A percentile compares a stretch with the other conserved stretches of the same genome.
These are phyloP conservation scores for Macrotrachela quadricornifera DNA, from an alignment of 1,140 invertebrate species.

Conservation along the genomic window DNA sequence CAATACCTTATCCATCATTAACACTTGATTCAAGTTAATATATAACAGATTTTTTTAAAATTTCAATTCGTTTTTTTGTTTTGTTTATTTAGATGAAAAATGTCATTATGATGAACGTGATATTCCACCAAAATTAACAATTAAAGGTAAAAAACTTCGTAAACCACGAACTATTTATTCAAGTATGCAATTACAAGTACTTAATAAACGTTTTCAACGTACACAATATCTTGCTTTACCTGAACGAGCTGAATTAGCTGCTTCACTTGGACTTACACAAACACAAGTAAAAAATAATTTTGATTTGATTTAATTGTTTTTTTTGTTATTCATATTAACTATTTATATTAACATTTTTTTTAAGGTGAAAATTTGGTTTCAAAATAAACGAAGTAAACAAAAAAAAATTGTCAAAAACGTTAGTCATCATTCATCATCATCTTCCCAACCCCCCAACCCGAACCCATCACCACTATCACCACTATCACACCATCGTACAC, in stretches of 20 bases:
- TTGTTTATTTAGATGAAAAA: too few species aligned
- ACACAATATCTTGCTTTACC: conserved; percentile 86
- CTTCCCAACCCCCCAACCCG: too few species aligned
- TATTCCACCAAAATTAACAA: not conserved
- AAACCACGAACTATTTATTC: conserved; percentile 12
- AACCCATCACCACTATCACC: too few species aligned
- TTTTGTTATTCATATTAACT: too few species aligned
- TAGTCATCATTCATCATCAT: too few species aligned
- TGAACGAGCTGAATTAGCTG: conserved; percentile 76
- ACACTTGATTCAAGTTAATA: too few species aligned
- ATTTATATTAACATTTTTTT: too few species aligned
- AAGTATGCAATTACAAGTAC: conserved; percentile 19
- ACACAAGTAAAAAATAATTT: conserved; percentile 50
- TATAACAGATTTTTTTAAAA: too few species aligned
- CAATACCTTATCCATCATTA: too few species aligned
- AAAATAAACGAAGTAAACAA: conserved; percentile 81
- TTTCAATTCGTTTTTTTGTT: too few species aligned
- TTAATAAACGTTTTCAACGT: conserved; percentile 53
- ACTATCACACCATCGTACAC: too few species aligned
- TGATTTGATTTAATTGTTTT: not conserved
- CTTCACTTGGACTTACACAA: conserved; percentile 67
- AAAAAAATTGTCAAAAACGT: conserved; percentile 78
- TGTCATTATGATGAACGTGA: too few species aligned
- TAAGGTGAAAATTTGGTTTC: conserved; percentile 94
- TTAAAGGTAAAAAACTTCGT: conserved; percentile 9